A percentile compares a stretch with the other conserved stretches of the same genome.
Conservation (phyloP, 2,888 invertebrate species). For the Stramonita haemastoma region DNA sequence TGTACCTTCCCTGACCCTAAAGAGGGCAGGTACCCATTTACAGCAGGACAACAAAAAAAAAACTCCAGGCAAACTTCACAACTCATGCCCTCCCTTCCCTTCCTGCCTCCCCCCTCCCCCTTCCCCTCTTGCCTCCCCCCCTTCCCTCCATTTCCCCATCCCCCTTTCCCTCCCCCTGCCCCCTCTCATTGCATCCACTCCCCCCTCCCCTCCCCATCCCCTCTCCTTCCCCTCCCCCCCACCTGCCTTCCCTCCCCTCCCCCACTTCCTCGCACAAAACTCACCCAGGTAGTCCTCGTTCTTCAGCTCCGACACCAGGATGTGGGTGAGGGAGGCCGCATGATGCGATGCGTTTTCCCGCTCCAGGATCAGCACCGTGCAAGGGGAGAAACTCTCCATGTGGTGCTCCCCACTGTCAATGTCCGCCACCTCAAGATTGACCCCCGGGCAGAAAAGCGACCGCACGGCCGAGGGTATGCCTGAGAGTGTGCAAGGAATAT, state of each 20-base stretch:
- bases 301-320: conserved; percentile 27
- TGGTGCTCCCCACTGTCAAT: conserved; percentile 47
- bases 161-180: neutral
- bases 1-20: too few species aligned
- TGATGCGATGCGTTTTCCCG: conserved; percentile 73
- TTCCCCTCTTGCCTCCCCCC: too few species aligned
- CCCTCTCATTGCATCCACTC: neutral
- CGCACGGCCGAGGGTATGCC: conserved; percentile 56
- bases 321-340: conserved; percentile 50
- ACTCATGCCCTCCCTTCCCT: too few species aligned
- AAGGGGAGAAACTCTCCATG: conserved; percentile 57
- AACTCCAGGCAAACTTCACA: neutral
- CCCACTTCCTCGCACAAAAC: neutral
- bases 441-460: conserved; percentile 61
- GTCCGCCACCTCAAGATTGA: conserved; percentile 38
- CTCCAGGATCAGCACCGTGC: conserved; percentile 66
- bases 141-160: neutral
- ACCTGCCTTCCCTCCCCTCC: too few species aligned
- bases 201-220: neutral
- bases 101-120: neutral
- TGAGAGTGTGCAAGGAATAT: conserved; percentile 28
- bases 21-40: too few species aligned
- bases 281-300: neutral
- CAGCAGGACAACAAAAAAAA: neutral
- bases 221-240: neutral